These are phyloP conservation scores for Lagodon rhomboides DNA, from an alignment of 2,797 vertebrate species.

Conservation along the genomic window DNA sequence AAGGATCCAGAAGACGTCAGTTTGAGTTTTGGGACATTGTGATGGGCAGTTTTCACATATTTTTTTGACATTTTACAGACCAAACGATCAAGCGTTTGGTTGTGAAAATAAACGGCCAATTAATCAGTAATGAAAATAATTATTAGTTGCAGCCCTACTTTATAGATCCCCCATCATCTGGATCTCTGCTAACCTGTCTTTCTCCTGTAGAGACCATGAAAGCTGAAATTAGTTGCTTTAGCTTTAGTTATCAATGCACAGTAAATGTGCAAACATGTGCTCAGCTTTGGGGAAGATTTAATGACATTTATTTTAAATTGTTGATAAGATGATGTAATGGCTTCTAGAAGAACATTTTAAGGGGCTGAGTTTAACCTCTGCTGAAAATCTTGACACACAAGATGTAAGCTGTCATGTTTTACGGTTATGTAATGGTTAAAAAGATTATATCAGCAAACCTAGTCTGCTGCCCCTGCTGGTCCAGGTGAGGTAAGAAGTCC, in stretches of 20 bases:
- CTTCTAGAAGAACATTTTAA: background rate
- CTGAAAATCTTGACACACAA: background rate
- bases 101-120: too few relatives aligned
- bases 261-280: background rate
- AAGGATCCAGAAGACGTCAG: too few relatives aligned
- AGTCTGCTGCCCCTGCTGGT: constrained; percentile 37
- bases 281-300: background rate
- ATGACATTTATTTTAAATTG: background rate
- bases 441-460: constrained; percentile 15
- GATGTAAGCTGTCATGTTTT: background rate
- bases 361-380: background rate
- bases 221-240: too few relatives aligned
- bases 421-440: constrained; percentile 13
- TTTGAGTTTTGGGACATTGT: too few relatives aligned
- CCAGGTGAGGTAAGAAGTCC: constrained; percentile 38
- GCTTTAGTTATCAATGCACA: background rate
- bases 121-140: too few relatives aligned
- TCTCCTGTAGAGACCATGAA: too few relatives aligned
- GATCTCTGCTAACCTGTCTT: too few relatives aligned
- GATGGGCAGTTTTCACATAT: too few relatives aligned
- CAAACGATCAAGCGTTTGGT: too few relatives aligned
- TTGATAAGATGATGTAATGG: background rate
- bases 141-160: too few relatives aligned
- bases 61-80: too few relatives aligned
- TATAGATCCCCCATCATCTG: too few relatives aligned